Evolutionary conservation across 1,140 invertebrate species (phyloP).

Genomic region (Saccostrea echinata): DNA sequence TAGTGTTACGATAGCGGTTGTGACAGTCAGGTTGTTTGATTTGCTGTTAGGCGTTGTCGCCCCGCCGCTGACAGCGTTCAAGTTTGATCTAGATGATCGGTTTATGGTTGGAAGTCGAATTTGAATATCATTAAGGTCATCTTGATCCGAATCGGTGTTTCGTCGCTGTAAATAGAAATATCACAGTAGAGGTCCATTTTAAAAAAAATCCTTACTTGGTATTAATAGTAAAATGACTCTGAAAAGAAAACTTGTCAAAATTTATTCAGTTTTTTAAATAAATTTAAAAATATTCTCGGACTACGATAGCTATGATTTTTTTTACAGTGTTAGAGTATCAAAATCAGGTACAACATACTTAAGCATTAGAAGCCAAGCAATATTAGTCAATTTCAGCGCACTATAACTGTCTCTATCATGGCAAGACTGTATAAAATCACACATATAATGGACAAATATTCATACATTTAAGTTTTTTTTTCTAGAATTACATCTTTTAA

Average conservation of each 20-base stretch:
- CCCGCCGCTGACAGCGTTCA: constrained; percentile 73
- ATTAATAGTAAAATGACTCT: too few relatives aligned
- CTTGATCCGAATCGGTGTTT: constrained; percentile 75
- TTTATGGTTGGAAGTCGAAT: constrained; percentile 78
- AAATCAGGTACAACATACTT: background rate
- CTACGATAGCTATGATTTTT: background rate
- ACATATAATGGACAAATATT: background rate
- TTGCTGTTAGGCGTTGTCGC: constrained; percentile 62
- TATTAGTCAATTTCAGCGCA: background rate
- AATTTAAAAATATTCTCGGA: background rate
- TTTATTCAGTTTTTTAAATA: background rate
- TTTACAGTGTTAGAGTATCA: background rate
- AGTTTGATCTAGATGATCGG: constrained; percentile 74
- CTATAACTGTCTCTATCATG: background rate
- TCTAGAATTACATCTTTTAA: too few relatives aligned
- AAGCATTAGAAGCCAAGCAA: constrained; percentile 23
- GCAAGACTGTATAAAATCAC: background rate
- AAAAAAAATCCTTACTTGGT: too few relatives aligned
- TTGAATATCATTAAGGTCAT: constrained; percentile 82
- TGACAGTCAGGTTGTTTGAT: constrained; percentile 72
- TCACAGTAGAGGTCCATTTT: background rate
- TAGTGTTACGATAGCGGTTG: constrained; percentile 73
- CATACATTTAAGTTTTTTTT: too few relatives aligned
- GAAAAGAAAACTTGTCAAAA: too few relatives aligned
- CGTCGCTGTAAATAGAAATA: constrained; percentile 61